phyloP scores from a whole-genome alignment of 1,140 invertebrate genomes.

The Mycetomoellerius zeteki region DNA sequence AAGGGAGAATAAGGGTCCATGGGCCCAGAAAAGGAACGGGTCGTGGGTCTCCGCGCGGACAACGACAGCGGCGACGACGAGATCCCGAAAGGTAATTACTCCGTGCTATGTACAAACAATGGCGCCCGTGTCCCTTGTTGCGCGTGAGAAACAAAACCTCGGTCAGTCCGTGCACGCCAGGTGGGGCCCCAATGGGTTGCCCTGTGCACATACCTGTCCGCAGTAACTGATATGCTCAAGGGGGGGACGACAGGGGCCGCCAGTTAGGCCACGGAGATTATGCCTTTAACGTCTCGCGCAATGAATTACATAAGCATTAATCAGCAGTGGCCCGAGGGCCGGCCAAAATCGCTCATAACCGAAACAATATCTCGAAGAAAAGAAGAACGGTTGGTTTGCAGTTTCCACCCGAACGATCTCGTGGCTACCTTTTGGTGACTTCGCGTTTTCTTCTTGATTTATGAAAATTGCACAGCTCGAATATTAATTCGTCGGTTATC shows the following conservation, averaged over 20 bases:
- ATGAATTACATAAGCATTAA: conserved; percentile 86
- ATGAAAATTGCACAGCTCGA: conserved; percentile 27
- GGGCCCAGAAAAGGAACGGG: conserved; percentile 1
- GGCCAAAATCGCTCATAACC: conserved; percentile 77
- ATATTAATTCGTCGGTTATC: background rate
- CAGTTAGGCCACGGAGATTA: conserved; percentile 79
- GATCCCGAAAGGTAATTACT: conserved; percentile 85
- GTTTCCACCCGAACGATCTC: conserved; percentile 42
- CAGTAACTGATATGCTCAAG: conserved; percentile 78
- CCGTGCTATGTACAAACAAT: conserved; percentile 85
- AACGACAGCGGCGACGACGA: conserved; percentile 56
- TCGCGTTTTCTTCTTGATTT: conserved; percentile 40
- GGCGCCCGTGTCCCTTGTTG: conserved; percentile 80
- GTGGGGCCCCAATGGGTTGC: conserved; percentile 49
- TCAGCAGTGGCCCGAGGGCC: conserved; percentile 78
- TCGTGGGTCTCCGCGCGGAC: conserved; percentile 20
- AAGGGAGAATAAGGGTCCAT: conserved; percentile 10
- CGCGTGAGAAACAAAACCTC: conserved; percentile 85
- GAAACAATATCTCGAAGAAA: conserved; percentile 73
- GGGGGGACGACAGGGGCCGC: background rate
- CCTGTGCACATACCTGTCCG: conserved; percentile 69
- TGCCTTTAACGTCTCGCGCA: conserved; percentile 83
- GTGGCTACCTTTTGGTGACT: conserved; percentile 52
- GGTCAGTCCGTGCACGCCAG: conserved; percentile 54
- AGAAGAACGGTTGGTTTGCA: conserved; percentile 15